These are phyloP conservation scores for Erpobdella octoculata DNA, from an alignment of 2,888 invertebrate genomes.

Conservation along the genomic window DNA sequence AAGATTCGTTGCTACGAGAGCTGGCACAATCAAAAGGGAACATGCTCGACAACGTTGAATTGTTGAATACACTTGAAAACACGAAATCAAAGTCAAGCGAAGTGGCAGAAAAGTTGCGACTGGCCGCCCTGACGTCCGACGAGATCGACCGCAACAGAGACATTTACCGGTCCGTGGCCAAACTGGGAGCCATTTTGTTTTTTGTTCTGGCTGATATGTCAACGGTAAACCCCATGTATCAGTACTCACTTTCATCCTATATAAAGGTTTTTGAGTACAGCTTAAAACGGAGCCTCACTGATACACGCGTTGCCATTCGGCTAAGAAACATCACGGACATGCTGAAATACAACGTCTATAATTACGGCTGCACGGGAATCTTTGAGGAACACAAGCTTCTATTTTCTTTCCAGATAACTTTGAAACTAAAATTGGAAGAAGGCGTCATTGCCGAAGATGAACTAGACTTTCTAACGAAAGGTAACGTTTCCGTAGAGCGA, in stretches of 20 bases:
- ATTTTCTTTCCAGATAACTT: constrained; percentile 82
- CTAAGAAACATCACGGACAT: constrained; percentile 73
- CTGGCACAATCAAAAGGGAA: constrained; percentile 78
- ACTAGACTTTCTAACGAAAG: constrained; percentile 80
- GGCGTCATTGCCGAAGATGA: constrained; percentile 62
- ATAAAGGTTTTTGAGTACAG: constrained; percentile 64
- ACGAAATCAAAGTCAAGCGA: constrained; percentile 78
- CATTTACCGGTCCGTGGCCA: constrained; percentile 76
- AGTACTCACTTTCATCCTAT: constrained; percentile 77
- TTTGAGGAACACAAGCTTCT: constrained; percentile 83
- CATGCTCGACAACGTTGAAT: constrained; percentile 82
- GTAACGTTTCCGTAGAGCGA: constrained; percentile 69
- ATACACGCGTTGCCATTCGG: constrained; percentile 66
- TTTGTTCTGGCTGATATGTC: constrained; percentile 85
- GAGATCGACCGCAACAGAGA: constrained; percentile 77
- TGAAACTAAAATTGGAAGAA: constrained; percentile 70
- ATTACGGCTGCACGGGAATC: constrained; percentile 83
- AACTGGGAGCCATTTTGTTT: constrained; percentile 78
- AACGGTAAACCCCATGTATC: constrained; percentile 79
- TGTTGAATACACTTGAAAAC: constrained; percentile 76
- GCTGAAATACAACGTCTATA: constrained; percentile 77
- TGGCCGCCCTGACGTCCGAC: constrained; percentile 67
- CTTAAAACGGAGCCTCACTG: constrained; percentile 72
- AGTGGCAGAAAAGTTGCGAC: constrained; percentile 65
- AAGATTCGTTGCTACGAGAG: constrained; percentile 75